Evolutionary conservation across 2,888 invertebrate species (phyloP).

Genomic region (Aphodius sticticus): DNA sequence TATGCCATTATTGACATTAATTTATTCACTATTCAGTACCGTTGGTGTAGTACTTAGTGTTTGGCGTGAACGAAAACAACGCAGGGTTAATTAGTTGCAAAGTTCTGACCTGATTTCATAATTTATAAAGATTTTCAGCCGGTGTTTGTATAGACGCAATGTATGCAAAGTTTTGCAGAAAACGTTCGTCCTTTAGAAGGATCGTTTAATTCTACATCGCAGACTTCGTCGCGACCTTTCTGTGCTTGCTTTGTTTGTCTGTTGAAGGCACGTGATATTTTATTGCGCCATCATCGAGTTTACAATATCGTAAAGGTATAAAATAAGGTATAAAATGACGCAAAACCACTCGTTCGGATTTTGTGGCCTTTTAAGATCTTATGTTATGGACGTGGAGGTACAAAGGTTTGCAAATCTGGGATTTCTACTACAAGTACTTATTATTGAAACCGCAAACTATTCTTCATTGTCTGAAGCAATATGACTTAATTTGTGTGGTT

Average conservation of each 20-base stretch:
- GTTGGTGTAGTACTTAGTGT: neutral
- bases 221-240: neutral
- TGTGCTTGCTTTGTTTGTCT: neutral
- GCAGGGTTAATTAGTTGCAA: neutral
- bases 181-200: neutral
- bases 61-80: neutral
- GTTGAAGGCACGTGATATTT: neutral
- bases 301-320: neutral
- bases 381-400: too few relatives aligned
- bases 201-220: neutral
- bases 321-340: neutral
- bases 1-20: neutral
- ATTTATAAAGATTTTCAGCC: neutral
- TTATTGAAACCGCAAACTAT: too few relatives aligned
- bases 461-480: too few relatives aligned
- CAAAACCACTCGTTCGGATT: too few relatives aligned
- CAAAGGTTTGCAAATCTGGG: too few relatives aligned
- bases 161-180: neutral
- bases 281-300: neutral
- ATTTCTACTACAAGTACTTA: too few relatives aligned
- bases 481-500: too few relatives aligned
- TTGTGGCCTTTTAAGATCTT: too few relatives aligned
- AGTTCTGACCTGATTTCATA: constrained; percentile 4
- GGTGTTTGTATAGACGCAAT: neutral
- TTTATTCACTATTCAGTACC: neutral